Conservation (phyloP, 2,888 invertebrate genomes). For the Drosophila meridionalis region DNA sequence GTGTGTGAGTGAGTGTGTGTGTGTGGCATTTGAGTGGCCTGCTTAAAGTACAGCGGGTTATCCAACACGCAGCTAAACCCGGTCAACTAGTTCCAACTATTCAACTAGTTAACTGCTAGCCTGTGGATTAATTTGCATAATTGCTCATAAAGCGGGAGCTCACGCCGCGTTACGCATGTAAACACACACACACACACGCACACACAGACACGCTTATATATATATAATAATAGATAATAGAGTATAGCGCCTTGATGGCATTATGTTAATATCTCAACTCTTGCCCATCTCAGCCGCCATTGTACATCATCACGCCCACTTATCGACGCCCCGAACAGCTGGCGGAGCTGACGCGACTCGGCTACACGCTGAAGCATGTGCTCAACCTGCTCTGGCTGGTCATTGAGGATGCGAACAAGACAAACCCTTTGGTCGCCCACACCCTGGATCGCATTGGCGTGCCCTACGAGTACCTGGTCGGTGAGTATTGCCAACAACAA, state of each 20-base stretch:
- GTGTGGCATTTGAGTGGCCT: conserved; percentile 41
- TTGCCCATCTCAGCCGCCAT: conserved; percentile 84
- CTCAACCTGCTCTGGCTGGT: conserved; percentile 90
- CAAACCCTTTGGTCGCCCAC: conserved; percentile 86
- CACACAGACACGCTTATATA: conserved; percentile 20
- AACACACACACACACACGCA: conserved; percentile 16
- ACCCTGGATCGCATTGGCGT: conserved; percentile 86
- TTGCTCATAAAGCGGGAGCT: conserved; percentile 72
- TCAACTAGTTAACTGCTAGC: conserved; percentile 57
- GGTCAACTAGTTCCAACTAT: conserved; percentile 44
- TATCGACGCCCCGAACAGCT: conserved; percentile 91
- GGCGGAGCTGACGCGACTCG: conserved; percentile 91
- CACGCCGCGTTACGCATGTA: conserved; percentile 68
- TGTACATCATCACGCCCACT: conserved; percentile 91
- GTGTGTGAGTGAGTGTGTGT: conserved; percentile 17
- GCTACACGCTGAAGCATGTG: conserved; percentile 89
- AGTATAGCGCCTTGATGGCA: conserved; percentile 18
- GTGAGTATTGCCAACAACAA: conserved; percentile 82
- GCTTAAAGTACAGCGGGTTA: conserved; percentile 37
- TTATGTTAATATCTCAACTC: conserved; percentile 40
- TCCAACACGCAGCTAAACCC: conserved; percentile 46
- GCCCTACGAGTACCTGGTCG: conserved; percentile 87
- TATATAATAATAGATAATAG: conserved; percentile 20
- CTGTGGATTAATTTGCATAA: conserved; percentile 77
- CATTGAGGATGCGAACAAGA: conserved; percentile 88